Evolutionary conservation across 1,140 invertebrate genomes (phyloP), one percentile per base, ranked within the genome.

Genomic region (Cepaea nemoralis): DNA sequence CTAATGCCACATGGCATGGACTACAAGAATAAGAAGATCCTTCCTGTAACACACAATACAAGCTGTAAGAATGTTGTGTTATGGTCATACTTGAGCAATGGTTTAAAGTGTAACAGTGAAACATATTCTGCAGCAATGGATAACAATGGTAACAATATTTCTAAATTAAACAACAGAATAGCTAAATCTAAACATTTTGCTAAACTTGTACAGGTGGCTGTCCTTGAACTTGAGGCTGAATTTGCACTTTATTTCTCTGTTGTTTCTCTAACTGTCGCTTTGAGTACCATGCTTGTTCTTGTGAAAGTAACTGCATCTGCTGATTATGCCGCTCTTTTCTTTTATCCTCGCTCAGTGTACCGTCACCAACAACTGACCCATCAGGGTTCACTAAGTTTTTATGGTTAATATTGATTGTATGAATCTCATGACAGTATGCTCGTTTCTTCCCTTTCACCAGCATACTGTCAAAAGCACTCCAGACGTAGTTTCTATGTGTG

Each of bases 401-500:
- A 55, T 39, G 12, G 12, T 77, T 77, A 42, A 63, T 77, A 35
- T 77, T 77, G 6, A 77, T 35, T 5, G 75, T 77, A 35, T 77
- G 75, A 39, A 77, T 66, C 42, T 77, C 75, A 42, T 77, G 75
- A 27, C 75, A 77, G 12, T 77, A 55, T 19, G 37, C 55, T 3
- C 37, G 14, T 24, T 77, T 77, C 55, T 63, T 77, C 5, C 75
- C 75, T 22, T 37, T 66, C 40, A 22, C 50, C 45, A 77, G 31
- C 35, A 35, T 2, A 66, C 75, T 77, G 31, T 63, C 50, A 66
- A 77, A 77, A 0, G 50, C 59, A 66, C 75, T 77, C 3, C 16
- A 77, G 0, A 77, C 59, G 42, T 77, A 77, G 55, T 77, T 77
- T 66, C 75, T 77, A 40, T 77, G 75, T n/a, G 75, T 77, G 12